Base-by-base conservation (phyloP, 2,888 invertebrate species). In the Teleiodes luculella region DNA sequence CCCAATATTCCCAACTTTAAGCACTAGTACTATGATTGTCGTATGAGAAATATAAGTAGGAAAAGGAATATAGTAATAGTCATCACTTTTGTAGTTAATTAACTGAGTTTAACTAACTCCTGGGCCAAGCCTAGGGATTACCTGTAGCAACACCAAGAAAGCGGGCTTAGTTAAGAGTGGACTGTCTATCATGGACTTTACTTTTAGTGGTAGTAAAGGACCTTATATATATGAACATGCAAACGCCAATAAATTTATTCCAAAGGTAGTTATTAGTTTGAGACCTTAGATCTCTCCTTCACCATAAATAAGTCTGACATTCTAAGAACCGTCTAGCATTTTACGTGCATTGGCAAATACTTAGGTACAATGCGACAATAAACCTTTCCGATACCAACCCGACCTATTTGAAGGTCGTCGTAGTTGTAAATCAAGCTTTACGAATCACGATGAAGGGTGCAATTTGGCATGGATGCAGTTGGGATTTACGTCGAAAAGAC, bases 291-390 rank as follows among this genome's bases (percentile, higher is more conserved):
- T 58, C 62, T 58, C 8, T 74, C 74, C 71, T 63, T 72, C 71
- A 76, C 79, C 80, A 79, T 88, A 88, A 88, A 87, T 88, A 86
- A 84, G 76, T 78, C 81, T 86, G 84, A 81, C 85, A 71, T 86
- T 84, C 86, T 79, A 78, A 83, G 82, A 83, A 83, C 83, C 81
- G 78, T 79, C 80, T 79, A 80, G 86, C 75, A 84, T 81, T 87
- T 86, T 83, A 87, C 86, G 85, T 86, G 85, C 86, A 89, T 85
- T 86, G 81, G 86, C 85, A 85, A 87, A 87, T 87, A 86, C 87
- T 83, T 85, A 81, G 78, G 83, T 80, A 87, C 88, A 87, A 84
- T 86, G 81, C 86, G 80, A 82, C 83, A 76, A 74, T 79, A 83
- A 85, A 80, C 80, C 73, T 65, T 70, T 66, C 65, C 64, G 66